Evolutionary conservation across 2,888 invertebrate species (phyloP).

Genomic region (Pandemis corylana): DNA sequence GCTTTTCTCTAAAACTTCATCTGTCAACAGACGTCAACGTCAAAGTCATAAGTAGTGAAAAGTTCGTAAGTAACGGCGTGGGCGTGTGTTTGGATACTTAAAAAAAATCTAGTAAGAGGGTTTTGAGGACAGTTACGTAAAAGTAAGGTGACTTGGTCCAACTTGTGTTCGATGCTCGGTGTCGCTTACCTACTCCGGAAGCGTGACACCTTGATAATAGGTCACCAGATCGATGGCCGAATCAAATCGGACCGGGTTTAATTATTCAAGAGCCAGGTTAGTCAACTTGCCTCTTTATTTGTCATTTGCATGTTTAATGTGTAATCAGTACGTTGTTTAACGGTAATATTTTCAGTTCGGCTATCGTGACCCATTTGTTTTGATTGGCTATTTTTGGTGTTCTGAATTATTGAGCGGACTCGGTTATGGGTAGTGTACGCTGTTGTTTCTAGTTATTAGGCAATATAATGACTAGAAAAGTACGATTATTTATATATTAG

Average conservation of each 20-base stretch:
- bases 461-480: background rate
- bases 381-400: slow-evolving; percentile 13
- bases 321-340: slow-evolving; percentile 7
- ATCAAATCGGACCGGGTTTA: slow-evolving; percentile 14
- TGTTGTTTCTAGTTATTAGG: background rate
- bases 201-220: slow-evolving; percentile 13
- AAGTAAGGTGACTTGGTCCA: no score
- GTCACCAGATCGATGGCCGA: slow-evolving; percentile 32
- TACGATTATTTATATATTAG: background rate
- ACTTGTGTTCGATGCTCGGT: no score
- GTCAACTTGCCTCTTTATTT: slow-evolving; percentile 12
- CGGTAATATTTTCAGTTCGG: background rate
- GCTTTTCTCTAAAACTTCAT: no score
- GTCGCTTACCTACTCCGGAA: background rate
- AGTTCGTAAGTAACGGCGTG: no score
- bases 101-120: no score
- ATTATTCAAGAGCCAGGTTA: slow-evolving; percentile 25
- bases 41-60: no score
- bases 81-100: no score
- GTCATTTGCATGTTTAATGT: slow-evolving; percentile 23
- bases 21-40: no score
- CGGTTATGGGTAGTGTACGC: background rate
- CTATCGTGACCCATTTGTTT: background rate
- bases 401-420: background rate
- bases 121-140: no score